Evolutionary conservation across 2,797 vertebrate species (phyloP), one percentile per base, ranked within the genome.

Genomic region (Brachymystax lenok): DNA sequence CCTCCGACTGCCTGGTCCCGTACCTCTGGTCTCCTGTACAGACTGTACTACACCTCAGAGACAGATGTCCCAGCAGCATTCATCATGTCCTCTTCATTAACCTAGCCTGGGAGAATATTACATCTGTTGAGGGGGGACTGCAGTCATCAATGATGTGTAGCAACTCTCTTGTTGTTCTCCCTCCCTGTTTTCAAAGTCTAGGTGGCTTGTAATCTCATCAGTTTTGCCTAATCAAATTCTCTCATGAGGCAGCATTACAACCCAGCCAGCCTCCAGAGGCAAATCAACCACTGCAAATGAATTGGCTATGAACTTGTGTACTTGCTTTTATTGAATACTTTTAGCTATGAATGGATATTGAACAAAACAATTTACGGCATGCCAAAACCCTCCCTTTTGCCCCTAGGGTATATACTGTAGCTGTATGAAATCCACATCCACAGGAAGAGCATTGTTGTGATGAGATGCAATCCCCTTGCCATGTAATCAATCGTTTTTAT

Each of bases 161-260:
- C 64, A 30, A 12, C 19, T 71, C 54, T 69, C 67, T 54, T 28
- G 66, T 52, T 61, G 68, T 30, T 52, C 73, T 61, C 16, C 28
- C 61, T 64, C 12, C 61, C 24, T 30, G 71, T 74, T 72, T 76
- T 74, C n/a, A 30, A 71, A 77, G 73, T n/a, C 63, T 71, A 40
- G 54, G 16, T 30, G 64, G 64, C 28, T 33, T 33, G 24, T 67
- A 19, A n/a, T 61, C 69, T 12, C 27, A 50, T 13, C 21, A 19
- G 3, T 27, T 66, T 35, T 17, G 19, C 56, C 61, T 63, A 69
- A 74, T 78, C 51, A 69, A 27, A 61, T 64, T 69, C 33, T 52
- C 27, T 69, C 66, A n/a, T 52, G 56, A 56, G 71, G 69, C 71
- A 77, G 70, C 59, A 40, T 19, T 28, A 35, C 12, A 24, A 54